phyloP scores from a whole-genome alignment of 2,113 vertebrate species.

The Tichodroma muraria region DNA sequence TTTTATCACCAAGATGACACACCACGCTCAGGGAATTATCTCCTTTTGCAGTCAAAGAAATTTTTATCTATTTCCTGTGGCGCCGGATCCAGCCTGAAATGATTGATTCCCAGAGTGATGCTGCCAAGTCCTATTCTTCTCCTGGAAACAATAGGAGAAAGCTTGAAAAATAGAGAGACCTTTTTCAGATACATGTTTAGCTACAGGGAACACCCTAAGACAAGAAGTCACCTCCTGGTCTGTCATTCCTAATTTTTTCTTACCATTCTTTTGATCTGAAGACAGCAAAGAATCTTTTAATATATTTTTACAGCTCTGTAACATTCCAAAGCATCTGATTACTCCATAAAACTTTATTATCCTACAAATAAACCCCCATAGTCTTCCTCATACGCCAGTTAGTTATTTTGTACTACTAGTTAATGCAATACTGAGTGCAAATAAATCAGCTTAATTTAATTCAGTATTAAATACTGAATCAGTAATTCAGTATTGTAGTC shows the following conservation, averaged over 20 bases:
- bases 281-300: background rate
- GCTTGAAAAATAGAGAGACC: background rate
- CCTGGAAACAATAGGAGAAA: background rate
- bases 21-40: background rate
- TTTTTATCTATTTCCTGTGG: background rate
- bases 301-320: background rate
- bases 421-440: background rate
- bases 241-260: background rate
- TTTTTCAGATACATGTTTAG: background rate
- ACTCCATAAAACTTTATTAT: background rate
- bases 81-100: background rate
- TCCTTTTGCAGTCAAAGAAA: background rate
- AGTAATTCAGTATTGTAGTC: background rate
- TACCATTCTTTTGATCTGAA: background rate
- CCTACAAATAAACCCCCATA: background rate
- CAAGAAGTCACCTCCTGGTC: background rate
- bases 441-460: background rate
- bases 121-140: background rate
- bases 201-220: background rate
- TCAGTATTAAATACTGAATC: too few species aligned
- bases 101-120: background rate
- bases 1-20: conserved; percentile 6
- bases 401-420: background rate
- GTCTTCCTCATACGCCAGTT: background rate
- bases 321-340: background rate